These are phyloP conservation scores for Drosophila mojavensis DNA, from an alignment of 1,140 invertebrate species.

Conservation along the genomic window DNA sequence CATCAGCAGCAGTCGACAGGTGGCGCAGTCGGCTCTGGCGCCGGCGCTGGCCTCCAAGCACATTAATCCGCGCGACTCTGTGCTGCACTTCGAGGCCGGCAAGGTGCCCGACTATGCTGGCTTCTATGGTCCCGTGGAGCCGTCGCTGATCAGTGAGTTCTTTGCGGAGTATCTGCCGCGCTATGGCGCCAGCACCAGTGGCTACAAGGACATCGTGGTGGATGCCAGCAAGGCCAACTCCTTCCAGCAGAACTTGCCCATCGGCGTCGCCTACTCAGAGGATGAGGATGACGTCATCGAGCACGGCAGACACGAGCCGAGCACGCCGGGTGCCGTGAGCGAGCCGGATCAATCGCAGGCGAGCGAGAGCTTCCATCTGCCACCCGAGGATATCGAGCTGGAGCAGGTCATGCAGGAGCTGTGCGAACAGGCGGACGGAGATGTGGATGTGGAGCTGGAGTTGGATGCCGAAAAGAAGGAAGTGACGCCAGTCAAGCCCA, in stretches of 20 bases:
- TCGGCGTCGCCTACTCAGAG: constrained; percentile 53
- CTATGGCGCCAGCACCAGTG: constrained; percentile 52
- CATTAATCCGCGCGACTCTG: constrained; percentile 49
- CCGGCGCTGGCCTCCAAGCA: constrained; percentile 21
- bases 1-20: background rate
- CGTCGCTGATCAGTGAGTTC: constrained; percentile 36
- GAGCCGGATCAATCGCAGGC: background rate
- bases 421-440: constrained; percentile 26
- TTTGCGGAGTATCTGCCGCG: constrained; percentile 60
- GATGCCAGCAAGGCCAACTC: constrained; percentile 50
- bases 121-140: constrained; percentile 49
- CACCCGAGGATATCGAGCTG: constrained; percentile 45
- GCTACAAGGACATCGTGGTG: constrained; percentile 57
- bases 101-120: constrained; percentile 55
- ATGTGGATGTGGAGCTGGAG: background rate
- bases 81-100: constrained; percentile 5
- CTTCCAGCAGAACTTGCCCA: constrained; percentile 68
- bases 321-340: background rate
- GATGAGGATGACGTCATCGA: constrained; percentile 47
- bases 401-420: constrained; percentile 60
- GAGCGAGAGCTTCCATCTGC: background rate
- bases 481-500: background rate
- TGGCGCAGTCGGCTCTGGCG: background rate
- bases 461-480: background rate
- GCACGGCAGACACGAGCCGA: background rate